phyloP scores from a whole-genome alignment of 1,140 invertebrate species.

The Zaprionus camerounensis region DNA sequence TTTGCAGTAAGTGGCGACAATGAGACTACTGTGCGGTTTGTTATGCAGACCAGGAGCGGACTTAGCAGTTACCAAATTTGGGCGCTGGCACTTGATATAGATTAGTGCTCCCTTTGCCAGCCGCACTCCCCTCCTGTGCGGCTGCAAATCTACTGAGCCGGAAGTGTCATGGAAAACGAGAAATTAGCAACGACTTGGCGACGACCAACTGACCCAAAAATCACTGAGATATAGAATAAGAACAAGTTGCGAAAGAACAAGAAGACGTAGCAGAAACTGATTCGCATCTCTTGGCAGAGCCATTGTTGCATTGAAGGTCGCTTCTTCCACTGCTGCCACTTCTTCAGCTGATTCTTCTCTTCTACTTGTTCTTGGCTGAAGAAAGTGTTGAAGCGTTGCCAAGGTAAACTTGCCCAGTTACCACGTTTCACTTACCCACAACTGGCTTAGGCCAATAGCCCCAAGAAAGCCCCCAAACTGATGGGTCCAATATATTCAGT shows the following conservation, averaged over 20 bases:
- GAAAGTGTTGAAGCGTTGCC: constrained; percentile 67
- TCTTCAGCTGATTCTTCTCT: too few species aligned
- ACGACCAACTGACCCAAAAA: constrained; percentile 55
- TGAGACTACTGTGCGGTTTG: constrained; percentile 22
- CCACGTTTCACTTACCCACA: constrained; percentile 55
- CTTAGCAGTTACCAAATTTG: not conserved
- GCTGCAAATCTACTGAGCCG: constrained; percentile 10
- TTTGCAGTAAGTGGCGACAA: constrained; percentile 44
- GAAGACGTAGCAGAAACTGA: constrained; percentile 21
- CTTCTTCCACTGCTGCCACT: not conserved
- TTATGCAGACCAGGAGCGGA: constrained; percentile 24
- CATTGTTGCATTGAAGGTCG: constrained; percentile 44
- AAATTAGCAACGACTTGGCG: constrained; percentile 36
- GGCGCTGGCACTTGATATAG: not conserved
- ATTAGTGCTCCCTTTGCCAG: not conserved
- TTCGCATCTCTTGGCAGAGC: constrained; percentile 37
- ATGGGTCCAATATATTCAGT: constrained; percentile 12
- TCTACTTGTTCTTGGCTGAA: not conserved
- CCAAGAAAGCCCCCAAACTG: constrained; percentile 2
- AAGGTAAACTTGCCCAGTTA: constrained; percentile 62
- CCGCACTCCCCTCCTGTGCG: constrained; percentile 10
- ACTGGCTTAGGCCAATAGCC: constrained; percentile 3
- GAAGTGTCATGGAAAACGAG: constrained; percentile 44
- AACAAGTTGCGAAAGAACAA: not conserved
- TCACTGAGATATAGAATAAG: not conserved